Percentiles rank a stretch among this genome's conserved stretches.
phyloP scores from a whole-genome alignment of 1,140 invertebrate genomes.

The Argopecten irradians region DNA sequence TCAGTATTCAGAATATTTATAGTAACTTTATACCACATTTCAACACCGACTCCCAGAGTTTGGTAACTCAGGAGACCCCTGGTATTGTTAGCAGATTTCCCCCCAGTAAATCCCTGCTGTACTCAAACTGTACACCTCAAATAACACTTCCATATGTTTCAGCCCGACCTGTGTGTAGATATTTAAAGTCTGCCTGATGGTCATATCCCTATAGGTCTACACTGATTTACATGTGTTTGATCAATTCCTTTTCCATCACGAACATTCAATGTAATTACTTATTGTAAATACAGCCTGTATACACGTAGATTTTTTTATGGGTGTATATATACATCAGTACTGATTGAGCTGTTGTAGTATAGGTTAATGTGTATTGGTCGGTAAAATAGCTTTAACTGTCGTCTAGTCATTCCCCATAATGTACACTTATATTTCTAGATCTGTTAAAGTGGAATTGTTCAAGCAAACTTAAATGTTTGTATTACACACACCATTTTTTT shows the following conservation, averaged over 20 bases:
- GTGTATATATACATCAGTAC: background rate
- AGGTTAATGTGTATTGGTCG: background rate
- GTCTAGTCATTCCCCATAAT: background rate
- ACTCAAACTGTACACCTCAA: background rate
- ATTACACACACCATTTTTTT: background rate
- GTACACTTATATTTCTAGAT: background rate
- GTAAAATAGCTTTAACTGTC: background rate
- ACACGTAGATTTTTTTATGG: background rate
- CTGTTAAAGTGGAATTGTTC: background rate
- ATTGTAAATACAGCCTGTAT: background rate
- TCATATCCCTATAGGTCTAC: background rate
- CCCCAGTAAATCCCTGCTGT: background rate
- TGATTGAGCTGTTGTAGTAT: too few species aligned
- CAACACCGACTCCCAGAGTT: background rate
- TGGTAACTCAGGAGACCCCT: background rate
- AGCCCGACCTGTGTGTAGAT: background rate
- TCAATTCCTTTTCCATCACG: background rate
- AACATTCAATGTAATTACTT: slow-evolving; percentile 12
- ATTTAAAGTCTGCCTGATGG: background rate
- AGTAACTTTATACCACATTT: background rate
- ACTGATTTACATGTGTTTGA: background rate
- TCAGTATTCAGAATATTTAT: background rate
- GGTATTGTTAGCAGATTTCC: background rate
- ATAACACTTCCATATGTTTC: background rate
- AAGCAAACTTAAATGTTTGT: background rate